Evolutionary conservation across 35 echinoderm and acorn worm genomes (phyloP).

Genomic region (Lytechinus variegatus): DNA sequence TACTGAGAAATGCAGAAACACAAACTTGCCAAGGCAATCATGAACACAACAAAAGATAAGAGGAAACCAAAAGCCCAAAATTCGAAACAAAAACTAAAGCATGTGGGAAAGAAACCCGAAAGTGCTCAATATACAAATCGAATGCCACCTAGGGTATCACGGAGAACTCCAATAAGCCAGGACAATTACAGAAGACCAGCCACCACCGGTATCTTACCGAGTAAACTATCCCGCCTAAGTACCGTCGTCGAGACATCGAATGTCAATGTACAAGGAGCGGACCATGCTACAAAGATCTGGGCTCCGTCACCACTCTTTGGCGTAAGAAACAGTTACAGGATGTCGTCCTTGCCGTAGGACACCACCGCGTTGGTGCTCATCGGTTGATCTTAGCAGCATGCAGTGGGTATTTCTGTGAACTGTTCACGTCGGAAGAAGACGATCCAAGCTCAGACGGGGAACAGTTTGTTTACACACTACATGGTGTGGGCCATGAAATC

Average conservation of each 20-base stretch:
- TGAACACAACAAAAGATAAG: background rate
- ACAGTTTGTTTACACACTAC: conserved; percentile 79
- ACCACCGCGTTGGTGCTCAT: conserved; percentile 87
- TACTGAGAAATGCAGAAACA: background rate
- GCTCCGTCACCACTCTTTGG: conserved; percentile 74
- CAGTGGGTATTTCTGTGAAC: conserved; percentile 82
- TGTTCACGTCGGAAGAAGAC: conserved; percentile 78
- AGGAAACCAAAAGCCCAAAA: background rate
- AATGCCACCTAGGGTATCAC: background rate
- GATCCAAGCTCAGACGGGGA: conserved; percentile 61
- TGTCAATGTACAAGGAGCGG: conserved; percentile 19
- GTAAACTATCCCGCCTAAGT: conserved; percentile 58
- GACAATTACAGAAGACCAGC: conserved; percentile 17
- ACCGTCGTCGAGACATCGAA: conserved; percentile 69
- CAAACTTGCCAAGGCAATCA: background rate
- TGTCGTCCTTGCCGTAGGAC: conserved; percentile 80
- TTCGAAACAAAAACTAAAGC: background rate
- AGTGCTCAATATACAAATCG: background rate
- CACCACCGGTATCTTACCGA: conserved; percentile 3
- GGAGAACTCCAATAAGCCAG: background rate
- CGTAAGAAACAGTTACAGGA: conserved; percentile 85
- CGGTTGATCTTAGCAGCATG: conserved; percentile 84
- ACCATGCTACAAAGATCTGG: conserved; percentile 60
- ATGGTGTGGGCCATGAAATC: conserved; percentile 80
- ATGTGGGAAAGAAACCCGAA: background rate